Evolutionary conservation across 2,888 invertebrate genomes (phyloP), one percentile per base, ranked within the genome.

Genomic region (Agrypnus murinus): DNA sequence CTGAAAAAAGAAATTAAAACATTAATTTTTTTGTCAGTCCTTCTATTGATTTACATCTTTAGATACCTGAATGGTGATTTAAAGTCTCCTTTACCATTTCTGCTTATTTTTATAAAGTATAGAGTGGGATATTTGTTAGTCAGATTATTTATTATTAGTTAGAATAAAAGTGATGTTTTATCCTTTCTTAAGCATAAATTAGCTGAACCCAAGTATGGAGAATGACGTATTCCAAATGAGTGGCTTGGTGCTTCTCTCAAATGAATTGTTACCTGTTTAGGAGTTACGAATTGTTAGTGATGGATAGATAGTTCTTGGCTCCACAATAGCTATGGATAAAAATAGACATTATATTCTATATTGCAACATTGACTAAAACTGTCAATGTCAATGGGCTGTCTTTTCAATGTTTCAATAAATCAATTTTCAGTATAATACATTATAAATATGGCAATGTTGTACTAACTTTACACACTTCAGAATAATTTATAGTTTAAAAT

Each of bases 191-290:
- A 72, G 72, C 81, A 82, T 64, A 81, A 72, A 34, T 77, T 69
- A 58, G 81, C 77, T 10, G 81, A 79, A 32, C 92, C 92, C 79
- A 89, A 87, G 85, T 90, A 92, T 65, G 87, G 90, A 55, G 93
- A 94, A 84, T 94, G 93, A 77, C 91, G 89, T 82, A 94, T 93
- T 77, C 94, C 93, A 81, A 94, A 94, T 31, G 93, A 92, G 82
- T 93, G 92, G 78, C 91, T 90, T 36, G 92, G 92, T 73, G 92
- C 89, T 86, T 88, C 88, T 65, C 87, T 88, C 75, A 89, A 85
- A 80, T 88, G 90, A 81, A 88, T 86, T 83, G 88, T 88, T 43
- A 86, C 86, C 85, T 86, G 75, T 69, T 50, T 38, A 36, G 40
- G 32, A 43, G 32, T 62, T 60, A 34, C 12, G 17, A 59, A 63